Evolutionary conservation across 2,113 vertebrate species (phyloP).

Genomic region (Paralichthys olivaceus): DNA sequence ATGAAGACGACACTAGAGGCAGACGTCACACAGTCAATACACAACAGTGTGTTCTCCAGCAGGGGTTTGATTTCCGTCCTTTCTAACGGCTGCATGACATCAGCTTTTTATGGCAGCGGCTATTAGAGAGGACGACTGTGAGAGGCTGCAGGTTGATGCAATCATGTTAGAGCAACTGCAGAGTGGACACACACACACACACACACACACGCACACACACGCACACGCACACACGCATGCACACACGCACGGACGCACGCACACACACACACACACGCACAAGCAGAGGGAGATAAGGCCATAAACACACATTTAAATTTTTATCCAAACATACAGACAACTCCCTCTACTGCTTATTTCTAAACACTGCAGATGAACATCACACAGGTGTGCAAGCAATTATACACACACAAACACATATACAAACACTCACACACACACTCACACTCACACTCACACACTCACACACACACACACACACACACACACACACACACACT

Average conservation of each 20-base stretch:
- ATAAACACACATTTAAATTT: conserved; percentile 2
- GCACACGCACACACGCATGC: not conserved
- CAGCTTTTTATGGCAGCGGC: conserved; percentile 41
- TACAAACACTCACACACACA: not conserved
- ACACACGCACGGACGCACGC: conserved; percentile 5
- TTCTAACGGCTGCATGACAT: conserved; percentile 47
- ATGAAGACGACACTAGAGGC: too few relatives aligned
- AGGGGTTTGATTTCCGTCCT: conserved; percentile 18
- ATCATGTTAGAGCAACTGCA: conserved; percentile 32
- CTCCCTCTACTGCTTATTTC: conserved; percentile 7
- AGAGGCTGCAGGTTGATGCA: conserved; percentile 44
- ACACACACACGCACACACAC: conserved; percentile 37
- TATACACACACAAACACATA: not conserved
- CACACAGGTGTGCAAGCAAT: not conserved
- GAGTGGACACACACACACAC: not conserved
- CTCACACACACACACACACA: conserved; percentile 7
- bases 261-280: conserved; percentile 19
- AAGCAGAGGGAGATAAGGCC: not conserved
- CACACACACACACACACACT: conserved; percentile 15
- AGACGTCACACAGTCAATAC: not conserved
- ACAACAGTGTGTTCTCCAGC: not conserved
- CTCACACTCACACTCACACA: not conserved
- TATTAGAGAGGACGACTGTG: conserved; percentile 25
- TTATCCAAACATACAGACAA: not conserved
- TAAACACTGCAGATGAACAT: conserved; percentile 20